phyloP scores from a whole-genome alignment of 2,888 invertebrate genomes.

The Protula sp. region DNA sequence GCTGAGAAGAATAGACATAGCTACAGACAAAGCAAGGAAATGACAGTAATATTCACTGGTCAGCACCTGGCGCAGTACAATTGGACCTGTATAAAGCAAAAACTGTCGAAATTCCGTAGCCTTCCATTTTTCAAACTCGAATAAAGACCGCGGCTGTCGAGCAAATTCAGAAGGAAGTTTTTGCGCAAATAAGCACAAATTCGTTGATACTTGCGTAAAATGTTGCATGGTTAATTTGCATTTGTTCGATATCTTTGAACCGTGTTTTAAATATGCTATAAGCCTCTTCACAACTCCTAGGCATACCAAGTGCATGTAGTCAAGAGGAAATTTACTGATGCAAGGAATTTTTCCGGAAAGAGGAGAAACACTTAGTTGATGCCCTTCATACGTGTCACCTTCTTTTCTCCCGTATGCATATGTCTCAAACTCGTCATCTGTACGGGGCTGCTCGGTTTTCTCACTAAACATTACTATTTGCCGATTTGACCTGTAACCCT shows the following conservation, averaged over 20 bases:
- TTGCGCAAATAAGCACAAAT: conserved; percentile 7
- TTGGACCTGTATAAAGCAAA: conserved; percentile 30
- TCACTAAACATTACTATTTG: background rate
- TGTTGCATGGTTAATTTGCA: conserved; percentile 6
- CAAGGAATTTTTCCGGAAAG: conserved; percentile 24
- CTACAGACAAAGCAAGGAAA: conserved; percentile 26
- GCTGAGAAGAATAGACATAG: conserved; percentile 22
- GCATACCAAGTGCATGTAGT: conserved; percentile 42
- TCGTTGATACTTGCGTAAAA: conserved; percentile 4
- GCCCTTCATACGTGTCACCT: conserved; percentile 13
- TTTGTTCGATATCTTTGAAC: conserved; percentile 17
- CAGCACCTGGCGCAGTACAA: conserved; percentile 22
- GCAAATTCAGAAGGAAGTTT: conserved; percentile 28
- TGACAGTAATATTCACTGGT: conserved; percentile 20
- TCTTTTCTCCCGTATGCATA: conserved; percentile 18
- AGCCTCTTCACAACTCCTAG: conserved; percentile 32
- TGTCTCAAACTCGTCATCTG: conserved; percentile 19
- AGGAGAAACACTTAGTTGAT: conserved; percentile 26
- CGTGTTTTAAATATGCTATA: conserved; percentile 25
- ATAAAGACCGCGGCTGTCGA: conserved; percentile 25
- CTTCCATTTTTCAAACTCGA: conserved; percentile 31
- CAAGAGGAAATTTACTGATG: conserved; percentile 31
- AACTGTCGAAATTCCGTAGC: conserved; percentile 34
- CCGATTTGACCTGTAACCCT: background rate
- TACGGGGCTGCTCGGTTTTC: conserved; percentile 12